A percentile compares a stretch with the other conserved stretches of the same genome.
Conservation (phyloP, 2,888 invertebrate genomes). For the Tubiluchus corallicola region DNA sequence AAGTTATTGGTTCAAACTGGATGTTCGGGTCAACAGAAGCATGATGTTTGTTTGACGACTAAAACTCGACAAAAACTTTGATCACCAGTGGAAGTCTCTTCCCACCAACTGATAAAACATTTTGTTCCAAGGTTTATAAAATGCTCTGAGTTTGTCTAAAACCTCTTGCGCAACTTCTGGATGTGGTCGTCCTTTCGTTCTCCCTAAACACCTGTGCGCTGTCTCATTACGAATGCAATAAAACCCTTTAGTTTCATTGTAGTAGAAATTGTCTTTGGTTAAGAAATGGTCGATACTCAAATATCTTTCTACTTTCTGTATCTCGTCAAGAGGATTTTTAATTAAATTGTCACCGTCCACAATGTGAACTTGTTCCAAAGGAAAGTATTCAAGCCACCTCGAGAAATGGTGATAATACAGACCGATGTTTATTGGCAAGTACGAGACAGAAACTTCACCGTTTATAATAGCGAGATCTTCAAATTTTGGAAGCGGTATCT, state of each 20-base stretch:
- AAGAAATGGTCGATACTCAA: constrained; percentile 51
- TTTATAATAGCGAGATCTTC: constrained; percentile 28
- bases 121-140: constrained; percentile 77
- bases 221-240: constrained; percentile 45
- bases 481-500: constrained; percentile 24
- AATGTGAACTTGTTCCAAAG: constrained; percentile 60
- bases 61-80: too few species aligned
- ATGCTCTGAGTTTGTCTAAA: constrained; percentile 56
- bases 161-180: constrained; percentile 61
- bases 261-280: constrained; percentile 74
- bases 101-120: constrained; percentile 80
- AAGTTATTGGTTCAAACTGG: too few species aligned
- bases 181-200: constrained; percentile 65
- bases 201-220: constrained; percentile 62
- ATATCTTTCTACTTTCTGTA: constrained; percentile 68
- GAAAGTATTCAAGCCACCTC: constrained; percentile 78
- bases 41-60: too few species aligned
- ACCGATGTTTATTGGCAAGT: constrained; percentile 42
- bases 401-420: constrained; percentile 77
- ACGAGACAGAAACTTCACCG: constrained; percentile 29
- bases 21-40: too few species aligned
- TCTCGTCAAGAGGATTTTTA: constrained; percentile 68
- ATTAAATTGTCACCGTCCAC: constrained; percentile 85
- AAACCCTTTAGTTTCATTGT: constrained; percentile 89
- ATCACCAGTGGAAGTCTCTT: constrained; percentile 74